These are phyloP conservation scores for Ciconia boyciana DNA, from an alignment of 2,113 vertebrate species.

Conservation along the genomic window DNA sequence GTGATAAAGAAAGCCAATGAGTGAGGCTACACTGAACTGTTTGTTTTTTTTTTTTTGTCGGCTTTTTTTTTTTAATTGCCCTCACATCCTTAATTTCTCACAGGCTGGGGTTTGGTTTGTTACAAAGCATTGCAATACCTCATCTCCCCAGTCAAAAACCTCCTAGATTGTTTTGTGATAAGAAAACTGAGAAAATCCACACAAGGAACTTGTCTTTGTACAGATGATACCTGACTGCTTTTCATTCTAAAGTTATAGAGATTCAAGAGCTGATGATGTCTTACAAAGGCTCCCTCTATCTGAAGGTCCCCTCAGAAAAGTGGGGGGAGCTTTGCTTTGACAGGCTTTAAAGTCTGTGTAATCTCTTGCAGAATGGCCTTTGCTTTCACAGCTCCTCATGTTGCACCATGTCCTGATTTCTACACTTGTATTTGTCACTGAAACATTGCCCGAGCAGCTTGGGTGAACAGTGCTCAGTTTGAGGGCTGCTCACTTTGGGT, in stretches of 20 bases:
- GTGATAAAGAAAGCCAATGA: neutral
- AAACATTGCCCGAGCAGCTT: neutral
- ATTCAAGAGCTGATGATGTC: slow-evolving; percentile 26
- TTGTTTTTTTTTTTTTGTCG: too few species aligned
- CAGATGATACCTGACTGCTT: slow-evolving; percentile 11
- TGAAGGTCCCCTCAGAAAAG: neutral
- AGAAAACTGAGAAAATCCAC: slow-evolving; percentile 39
- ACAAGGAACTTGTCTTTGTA: slow-evolving; percentile 40
- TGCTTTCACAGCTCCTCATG: slow-evolving; percentile 53
- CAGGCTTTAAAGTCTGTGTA: slow-evolving; percentile 10
- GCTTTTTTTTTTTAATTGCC: neutral
- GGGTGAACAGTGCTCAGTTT: neutral
- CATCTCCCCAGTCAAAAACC: neutral
- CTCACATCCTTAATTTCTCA: neutral
- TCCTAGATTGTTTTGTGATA: slow-evolving; percentile 32
- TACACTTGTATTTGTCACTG: neutral
- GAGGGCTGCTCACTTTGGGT: neutral
- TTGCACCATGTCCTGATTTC: slow-evolving; percentile 49
- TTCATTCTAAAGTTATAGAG: slow-evolving; percentile 14
- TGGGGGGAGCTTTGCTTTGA: slow-evolving; percentile 2
- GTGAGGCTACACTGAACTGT: neutral
- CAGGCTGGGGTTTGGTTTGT: neutral
- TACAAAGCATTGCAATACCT: neutral
- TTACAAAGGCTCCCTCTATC: slow-evolving; percentile 52
- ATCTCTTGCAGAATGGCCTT: slow-evolving; percentile 16